These are phyloP conservation scores for Myotis findleyi DNA, from an alignment of 2,797 vertebrate species.

Conservation along the genomic window DNA sequence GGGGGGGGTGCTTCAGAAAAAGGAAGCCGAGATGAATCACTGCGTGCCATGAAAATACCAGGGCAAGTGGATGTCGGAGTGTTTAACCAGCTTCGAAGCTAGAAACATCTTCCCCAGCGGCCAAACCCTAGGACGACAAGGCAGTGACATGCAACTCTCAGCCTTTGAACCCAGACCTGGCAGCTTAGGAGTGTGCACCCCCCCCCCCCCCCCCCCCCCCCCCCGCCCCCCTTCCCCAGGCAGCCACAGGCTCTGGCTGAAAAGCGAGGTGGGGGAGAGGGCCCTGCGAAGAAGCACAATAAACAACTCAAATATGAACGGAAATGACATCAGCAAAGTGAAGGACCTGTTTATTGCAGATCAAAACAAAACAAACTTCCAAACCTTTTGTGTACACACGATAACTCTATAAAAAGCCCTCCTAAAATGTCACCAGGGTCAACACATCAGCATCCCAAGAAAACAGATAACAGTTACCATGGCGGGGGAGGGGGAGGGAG, in stretches of 20 bases:
- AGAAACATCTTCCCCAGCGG: conserved; percentile 60
- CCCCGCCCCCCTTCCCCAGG: background rate
- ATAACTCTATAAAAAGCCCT: conserved; percentile 80
- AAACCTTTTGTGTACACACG: conserved; percentile 79
- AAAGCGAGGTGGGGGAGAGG: conserved; percentile 61
- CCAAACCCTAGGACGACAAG: background rate
- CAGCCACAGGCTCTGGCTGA: conserved; percentile 49
- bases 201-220: background rate
- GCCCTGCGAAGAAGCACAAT: conserved; percentile 71
- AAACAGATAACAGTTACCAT: conserved; percentile 75
- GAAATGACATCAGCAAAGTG: conserved; percentile 84
- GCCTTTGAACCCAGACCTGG: conserved; percentile 71
- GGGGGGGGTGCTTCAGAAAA: conserved; percentile 19
- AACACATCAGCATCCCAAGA: conserved; percentile 38
- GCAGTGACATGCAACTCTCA: conserved; percentile 1
- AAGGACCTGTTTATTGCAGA: conserved; percentile 82
- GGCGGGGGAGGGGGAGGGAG: background rate
- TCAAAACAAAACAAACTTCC: conserved; percentile 83
- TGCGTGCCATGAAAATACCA: conserved; percentile 54
- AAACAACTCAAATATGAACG: conserved; percentile 82
- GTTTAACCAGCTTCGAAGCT: conserved; percentile 54
- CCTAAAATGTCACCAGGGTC: conserved; percentile 76
- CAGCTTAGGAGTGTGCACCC: background rate
- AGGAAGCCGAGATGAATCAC: conserved; percentile 60
- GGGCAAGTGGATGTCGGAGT: conserved; percentile 50